Conservation (phyloP, 1,140 invertebrate genomes). For the Venustaconcha ellipsiformis region DNA sequence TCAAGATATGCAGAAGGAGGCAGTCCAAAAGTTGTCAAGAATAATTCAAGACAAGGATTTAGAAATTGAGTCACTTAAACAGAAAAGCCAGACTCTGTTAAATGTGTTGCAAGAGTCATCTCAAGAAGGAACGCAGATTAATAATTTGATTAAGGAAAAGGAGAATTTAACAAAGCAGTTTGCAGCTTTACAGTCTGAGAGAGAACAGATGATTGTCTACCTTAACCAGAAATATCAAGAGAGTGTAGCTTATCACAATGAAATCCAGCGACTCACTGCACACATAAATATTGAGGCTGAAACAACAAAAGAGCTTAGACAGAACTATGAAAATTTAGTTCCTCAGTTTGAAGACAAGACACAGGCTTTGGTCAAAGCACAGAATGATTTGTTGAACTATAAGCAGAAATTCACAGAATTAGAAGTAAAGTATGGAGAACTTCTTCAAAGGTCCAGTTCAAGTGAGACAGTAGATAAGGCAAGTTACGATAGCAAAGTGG, state of each 20-base stretch:
- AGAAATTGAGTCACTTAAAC: slow-evolving; percentile 69
- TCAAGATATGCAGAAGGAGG: slow-evolving; percentile 67
- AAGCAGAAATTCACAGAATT: slow-evolving; percentile 71
- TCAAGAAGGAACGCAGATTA: slow-evolving; percentile 47
- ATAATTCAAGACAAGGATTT: slow-evolving; percentile 70
- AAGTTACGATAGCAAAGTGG: slow-evolving; percentile 49
- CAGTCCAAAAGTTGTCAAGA: slow-evolving; percentile 67
- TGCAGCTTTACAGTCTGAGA: slow-evolving; percentile 71
- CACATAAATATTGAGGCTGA: slow-evolving; percentile 49
- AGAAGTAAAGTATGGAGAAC: slow-evolving; percentile 66
- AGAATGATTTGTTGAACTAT: slow-evolving; percentile 72
- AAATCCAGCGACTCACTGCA: slow-evolving; percentile 82
- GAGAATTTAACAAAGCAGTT: slow-evolving; percentile 66
- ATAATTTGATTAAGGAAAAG: slow-evolving; percentile 62
- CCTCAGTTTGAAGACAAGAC: slow-evolving; percentile 69
- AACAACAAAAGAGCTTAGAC: slow-evolving; percentile 64
- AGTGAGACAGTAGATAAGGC: slow-evolving; percentile 51
- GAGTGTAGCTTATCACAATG: slow-evolving; percentile 83
- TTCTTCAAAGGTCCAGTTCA: slow-evolving; percentile 53
- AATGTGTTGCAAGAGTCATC: slow-evolving; percentile 65
- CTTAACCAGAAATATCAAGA: slow-evolving; percentile 86
- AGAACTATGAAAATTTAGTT: slow-evolving; percentile 61
- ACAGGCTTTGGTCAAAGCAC: slow-evolving; percentile 69
- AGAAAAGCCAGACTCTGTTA: slow-evolving; percentile 69
- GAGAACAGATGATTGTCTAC: slow-evolving; percentile 80